These are phyloP conservation scores for Parotocinclus haroldoi DNA, from an alignment of 2,797 vertebrate species.

Conservation along the genomic window DNA sequence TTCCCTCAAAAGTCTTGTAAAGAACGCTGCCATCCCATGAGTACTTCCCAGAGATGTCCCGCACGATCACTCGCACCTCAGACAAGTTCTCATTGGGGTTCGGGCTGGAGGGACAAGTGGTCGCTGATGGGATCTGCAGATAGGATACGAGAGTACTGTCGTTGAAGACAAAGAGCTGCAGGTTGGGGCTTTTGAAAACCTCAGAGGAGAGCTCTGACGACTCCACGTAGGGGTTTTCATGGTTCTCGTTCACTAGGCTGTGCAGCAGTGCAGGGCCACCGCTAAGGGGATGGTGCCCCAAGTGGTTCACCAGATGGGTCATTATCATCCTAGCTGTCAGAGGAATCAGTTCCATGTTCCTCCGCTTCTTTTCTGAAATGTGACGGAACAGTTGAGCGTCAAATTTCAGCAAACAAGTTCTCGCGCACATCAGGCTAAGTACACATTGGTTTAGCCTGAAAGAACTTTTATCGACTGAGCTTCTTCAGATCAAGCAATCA, in stretches of 20 bases:
- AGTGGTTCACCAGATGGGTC: constrained; percentile 94
- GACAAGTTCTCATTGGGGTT: constrained; percentile 64
- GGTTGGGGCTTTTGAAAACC: constrained; percentile 93
- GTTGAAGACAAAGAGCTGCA: constrained; percentile 96
- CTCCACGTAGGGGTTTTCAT: constrained; percentile 88
- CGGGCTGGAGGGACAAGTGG: constrained; percentile 28
- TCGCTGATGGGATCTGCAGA: constrained; percentile 84
- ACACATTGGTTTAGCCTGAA: too few relatives aligned
- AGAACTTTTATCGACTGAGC: too few relatives aligned
- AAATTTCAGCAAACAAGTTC: neutral
- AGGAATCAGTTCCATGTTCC: constrained; percentile 91
- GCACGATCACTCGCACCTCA: constrained; percentile 87
- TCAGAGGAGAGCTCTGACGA: constrained; percentile 89
- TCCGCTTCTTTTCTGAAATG: constrained; percentile 79
- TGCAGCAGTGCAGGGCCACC: constrained; percentile 92
- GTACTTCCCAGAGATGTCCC: constrained; percentile 98
- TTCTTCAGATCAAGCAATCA: too few relatives aligned
- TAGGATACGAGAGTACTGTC: constrained; percentile 95
- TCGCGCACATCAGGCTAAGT: neutral
- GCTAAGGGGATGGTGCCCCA: constrained; percentile 88
- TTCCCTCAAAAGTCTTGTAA: constrained; percentile 75
- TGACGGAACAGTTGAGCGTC: neutral
- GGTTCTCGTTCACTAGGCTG: constrained; percentile 92
- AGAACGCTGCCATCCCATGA: constrained; percentile 90
- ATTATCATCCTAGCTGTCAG: constrained; percentile 93